phyloP scores from a whole-genome alignment of 2,888 invertebrate species.

The Ormyrus labotus region DNA sequence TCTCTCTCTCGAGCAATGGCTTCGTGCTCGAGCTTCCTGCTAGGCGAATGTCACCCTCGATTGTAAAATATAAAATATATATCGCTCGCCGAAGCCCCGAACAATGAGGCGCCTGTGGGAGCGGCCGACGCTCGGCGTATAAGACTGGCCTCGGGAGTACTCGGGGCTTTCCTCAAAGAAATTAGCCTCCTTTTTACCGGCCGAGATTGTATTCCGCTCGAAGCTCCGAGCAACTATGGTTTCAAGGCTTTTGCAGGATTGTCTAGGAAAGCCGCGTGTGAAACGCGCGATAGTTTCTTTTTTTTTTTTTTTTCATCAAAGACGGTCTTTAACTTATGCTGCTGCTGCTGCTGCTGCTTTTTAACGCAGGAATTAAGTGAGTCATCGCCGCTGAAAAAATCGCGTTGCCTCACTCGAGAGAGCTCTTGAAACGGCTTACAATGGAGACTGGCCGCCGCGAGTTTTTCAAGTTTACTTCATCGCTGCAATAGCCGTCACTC shows the following conservation, averaged over 20 bases:
- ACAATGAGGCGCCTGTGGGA: slow-evolving; percentile 40
- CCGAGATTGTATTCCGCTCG: slow-evolving; percentile 33
- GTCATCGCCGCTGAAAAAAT: slow-evolving; percentile 19
- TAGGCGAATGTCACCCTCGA: slow-evolving; percentile 42
- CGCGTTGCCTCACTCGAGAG: slow-evolving; percentile 9
- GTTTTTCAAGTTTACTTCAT: too few species aligned
- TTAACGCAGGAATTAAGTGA: slow-evolving; percentile 29
- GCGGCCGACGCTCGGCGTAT: background rate
- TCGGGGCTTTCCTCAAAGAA: slow-evolving; percentile 43
- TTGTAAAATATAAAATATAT: slow-evolving; percentile 48
- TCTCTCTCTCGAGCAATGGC: background rate
- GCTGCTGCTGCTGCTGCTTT: background rate
- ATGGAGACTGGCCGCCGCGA: too few species aligned
- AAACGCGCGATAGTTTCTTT: slow-evolving; percentile 11
- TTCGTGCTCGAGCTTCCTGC: slow-evolving; percentile 32
- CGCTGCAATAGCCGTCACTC: too few species aligned
- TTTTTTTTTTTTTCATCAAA: slow-evolving; percentile 4
- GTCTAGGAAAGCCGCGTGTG: slow-evolving; percentile 9
- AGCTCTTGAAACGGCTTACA: too few species aligned
- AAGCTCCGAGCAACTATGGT: slow-evolving; percentile 22
- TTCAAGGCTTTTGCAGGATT: slow-evolving; percentile 33
- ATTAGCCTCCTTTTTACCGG: slow-evolving; percentile 49
- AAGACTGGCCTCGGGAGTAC: background rate
- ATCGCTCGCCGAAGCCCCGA: slow-evolving; percentile 20
- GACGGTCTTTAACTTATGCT: slow-evolving; percentile 13